Conservation (phyloP, 2,888 invertebrate species). For the Stenichneumon culpator region DNA sequence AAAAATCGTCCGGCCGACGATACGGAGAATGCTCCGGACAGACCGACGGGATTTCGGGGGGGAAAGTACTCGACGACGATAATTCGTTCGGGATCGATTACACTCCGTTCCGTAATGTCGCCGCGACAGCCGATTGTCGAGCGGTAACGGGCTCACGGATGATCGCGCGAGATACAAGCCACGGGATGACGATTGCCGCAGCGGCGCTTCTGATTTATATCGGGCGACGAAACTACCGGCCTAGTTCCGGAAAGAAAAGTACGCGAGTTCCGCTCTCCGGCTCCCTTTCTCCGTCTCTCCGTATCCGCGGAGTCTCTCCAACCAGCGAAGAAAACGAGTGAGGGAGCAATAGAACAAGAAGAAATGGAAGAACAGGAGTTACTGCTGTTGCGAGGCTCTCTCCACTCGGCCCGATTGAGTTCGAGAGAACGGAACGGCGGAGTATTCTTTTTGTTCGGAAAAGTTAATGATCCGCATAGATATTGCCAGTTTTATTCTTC, state of each 20-base stretch:
- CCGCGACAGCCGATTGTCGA: constrained; percentile 54
- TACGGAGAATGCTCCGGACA: constrained; percentile 21
- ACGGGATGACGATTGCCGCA: constrained; percentile 6
- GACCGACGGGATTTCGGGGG: too few relatives aligned
- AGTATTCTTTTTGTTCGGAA: constrained; percentile 2
- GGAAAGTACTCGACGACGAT: constrained; percentile 28
- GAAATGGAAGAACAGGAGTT: neutral
- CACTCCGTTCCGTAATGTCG: constrained; percentile 51
- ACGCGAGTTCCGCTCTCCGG: neutral
- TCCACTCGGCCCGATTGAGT: constrained; percentile 20
- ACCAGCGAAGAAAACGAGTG: neutral
- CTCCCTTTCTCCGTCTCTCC: neutral
- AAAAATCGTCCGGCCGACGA: constrained; percentile 51
- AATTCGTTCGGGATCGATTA: constrained; percentile 52
- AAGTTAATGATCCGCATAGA: constrained; percentile 37
- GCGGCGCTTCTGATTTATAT: constrained; percentile 10
- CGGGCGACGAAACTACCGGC: constrained; percentile 35
- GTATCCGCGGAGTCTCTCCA: neutral
- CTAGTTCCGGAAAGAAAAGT: constrained; percentile 37
- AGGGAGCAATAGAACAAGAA: constrained; percentile 3
- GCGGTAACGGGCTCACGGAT: constrained; percentile 59
- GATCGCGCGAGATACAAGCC: constrained; percentile 32
- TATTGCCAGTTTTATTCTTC: constrained; percentile 22
- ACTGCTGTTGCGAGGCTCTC: constrained; percentile 9
- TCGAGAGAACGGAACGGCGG: neutral